Percentiles rank a stretch among this genome's conserved stretches.
These are phyloP conservation scores for Scomber colias DNA, from an alignment of 2,113 vertebrate species.

Conservation along the genomic window DNA sequence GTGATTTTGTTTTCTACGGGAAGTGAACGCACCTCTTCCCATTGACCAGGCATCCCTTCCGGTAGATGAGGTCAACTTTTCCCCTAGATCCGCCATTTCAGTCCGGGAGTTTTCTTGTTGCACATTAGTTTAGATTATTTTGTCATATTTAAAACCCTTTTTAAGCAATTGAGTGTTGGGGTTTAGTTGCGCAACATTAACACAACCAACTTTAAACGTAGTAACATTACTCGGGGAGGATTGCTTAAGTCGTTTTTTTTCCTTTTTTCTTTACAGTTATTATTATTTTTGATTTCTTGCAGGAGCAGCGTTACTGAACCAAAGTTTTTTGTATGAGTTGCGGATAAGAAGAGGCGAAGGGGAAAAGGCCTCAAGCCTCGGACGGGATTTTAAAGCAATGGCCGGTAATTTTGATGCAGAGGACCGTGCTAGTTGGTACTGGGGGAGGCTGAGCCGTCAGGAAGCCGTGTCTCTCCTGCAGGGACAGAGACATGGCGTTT, in stretches of 20 bases:
- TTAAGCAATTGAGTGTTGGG: neutral
- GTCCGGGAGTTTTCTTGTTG: conserved; percentile 71
- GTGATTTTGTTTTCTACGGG: neutral
- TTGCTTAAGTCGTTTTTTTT: neutral
- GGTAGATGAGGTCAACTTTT: conserved; percentile 90
- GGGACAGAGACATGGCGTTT: conserved; percentile 96
- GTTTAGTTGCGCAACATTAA: neutral
- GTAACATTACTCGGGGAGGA: neutral
- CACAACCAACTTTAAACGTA: neutral
- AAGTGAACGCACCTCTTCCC: conserved; percentile 62
- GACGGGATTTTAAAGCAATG: conserved; percentile 86
- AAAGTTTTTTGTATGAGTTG: conserved; percentile 86
- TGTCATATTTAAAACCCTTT: conserved; percentile 6
- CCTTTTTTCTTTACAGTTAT: neutral
- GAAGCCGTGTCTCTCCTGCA: conserved; percentile 92
- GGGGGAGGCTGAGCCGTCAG: conserved; percentile 92
- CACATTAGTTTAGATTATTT: conserved; percentile 54
- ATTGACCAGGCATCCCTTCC: conserved; percentile 85
- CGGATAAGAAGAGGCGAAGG: conserved; percentile 82
- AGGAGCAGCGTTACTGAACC: conserved; percentile 59
- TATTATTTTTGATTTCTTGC: conserved; percentile 3
- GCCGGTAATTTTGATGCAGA: conserved; percentile 96
- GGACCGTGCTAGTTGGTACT: conserved; percentile 95
- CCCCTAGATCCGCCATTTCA: conserved; percentile 90
- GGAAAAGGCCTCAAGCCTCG: conserved; percentile 84